Evolutionary conservation across 1,140 invertebrate genomes (phyloP).

Genomic region (Lasioglossum baleicum): DNA sequence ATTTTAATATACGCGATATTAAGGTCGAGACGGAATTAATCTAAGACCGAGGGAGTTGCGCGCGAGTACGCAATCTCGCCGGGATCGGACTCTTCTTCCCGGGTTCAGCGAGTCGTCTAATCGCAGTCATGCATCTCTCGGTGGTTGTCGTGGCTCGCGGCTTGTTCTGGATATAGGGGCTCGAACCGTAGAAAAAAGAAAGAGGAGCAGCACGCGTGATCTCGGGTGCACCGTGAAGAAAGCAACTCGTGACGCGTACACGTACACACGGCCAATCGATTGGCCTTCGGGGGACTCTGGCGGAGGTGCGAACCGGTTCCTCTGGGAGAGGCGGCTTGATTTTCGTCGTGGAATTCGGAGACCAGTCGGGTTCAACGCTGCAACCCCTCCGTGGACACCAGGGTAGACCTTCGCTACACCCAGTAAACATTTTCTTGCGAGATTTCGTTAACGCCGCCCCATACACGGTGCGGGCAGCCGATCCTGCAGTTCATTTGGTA

Average conservation of each 20-base stretch:
- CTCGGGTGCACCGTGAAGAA: slow-evolving; percentile 58
- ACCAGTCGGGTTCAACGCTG: not conserved
- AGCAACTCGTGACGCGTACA: slow-evolving; percentile 23
- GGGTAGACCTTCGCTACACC: too few species aligned
- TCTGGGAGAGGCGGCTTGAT: slow-evolving; percentile 30
- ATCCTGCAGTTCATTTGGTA: too few species aligned
- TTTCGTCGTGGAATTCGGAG: slow-evolving; percentile 53
- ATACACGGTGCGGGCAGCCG: too few species aligned
- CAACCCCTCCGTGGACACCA: slow-evolving; percentile 38
- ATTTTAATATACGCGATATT: slow-evolving; percentile 35
- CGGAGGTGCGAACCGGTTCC: slow-evolving; percentile 56
- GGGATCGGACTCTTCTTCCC: slow-evolving; percentile 7
- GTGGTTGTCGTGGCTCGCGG: slow-evolving; percentile 51
- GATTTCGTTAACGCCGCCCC: too few species aligned
- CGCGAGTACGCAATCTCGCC: slow-evolving; percentile 25
- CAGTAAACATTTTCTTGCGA: too few species aligned
- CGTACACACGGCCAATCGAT: slow-evolving; percentile 30
- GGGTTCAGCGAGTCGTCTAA: slow-evolving; percentile 36
- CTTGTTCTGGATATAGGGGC: slow-evolving; percentile 54
- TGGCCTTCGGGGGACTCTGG: slow-evolving; percentile 30
- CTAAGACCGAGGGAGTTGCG: too few species aligned
- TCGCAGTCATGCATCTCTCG: slow-evolving; percentile 48
- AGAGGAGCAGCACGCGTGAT: slow-evolving; percentile 47
- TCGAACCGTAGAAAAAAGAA: slow-evolving; percentile 9
- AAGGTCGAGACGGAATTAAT: not conserved